A percentile compares a stretch with the other conserved stretches of the same genome.
phyloP scores from a whole-genome alignment of 2,797 vertebrate genomes.

The Crocodylus rhombifer region DNA sequence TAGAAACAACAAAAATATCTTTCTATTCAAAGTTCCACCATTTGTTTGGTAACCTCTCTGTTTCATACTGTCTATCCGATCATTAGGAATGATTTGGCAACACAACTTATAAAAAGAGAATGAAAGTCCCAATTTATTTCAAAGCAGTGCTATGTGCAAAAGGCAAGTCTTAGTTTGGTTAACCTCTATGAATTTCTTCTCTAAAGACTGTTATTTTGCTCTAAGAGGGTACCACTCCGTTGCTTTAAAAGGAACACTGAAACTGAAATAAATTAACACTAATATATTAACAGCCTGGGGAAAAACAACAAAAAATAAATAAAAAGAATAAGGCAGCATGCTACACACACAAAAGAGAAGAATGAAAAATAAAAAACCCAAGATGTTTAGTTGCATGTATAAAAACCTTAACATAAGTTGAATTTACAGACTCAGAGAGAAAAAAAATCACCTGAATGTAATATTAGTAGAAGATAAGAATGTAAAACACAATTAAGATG shows the following conservation, averaged over 20 bases:
- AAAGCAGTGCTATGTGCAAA: background rate
- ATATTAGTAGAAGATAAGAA: slow-evolving; percentile 51
- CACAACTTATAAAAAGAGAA: background rate
- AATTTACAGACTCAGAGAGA: slow-evolving; percentile 60
- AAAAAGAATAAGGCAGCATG: slow-evolving; percentile 10
- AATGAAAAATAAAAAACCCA: background rate
- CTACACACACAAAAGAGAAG: background rate
- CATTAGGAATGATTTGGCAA: background rate
- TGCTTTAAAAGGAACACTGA: slow-evolving; percentile 34
- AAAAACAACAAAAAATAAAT: slow-evolving; percentile 35
- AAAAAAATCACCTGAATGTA: slow-evolving; percentile 33
- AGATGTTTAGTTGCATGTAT: slow-evolving; percentile 42
- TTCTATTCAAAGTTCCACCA: background rate
- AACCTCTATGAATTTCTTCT: background rate
- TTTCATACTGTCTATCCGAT: background rate
- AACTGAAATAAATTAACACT: slow-evolving; percentile 47
- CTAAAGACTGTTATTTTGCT: background rate
- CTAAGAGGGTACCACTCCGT: background rate
- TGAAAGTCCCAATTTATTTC: background rate
- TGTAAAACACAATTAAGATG: slow-evolving; percentile 65
- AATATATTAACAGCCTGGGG: slow-evolving; percentile 34
- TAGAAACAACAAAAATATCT: background rate
- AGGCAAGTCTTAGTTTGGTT: background rate
- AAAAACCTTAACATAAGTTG: slow-evolving; percentile 54
- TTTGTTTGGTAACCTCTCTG: background rate